phyloP scores from a whole-genome alignment of 2,888 invertebrate genomes.

The Congeria kusceri region DNA sequence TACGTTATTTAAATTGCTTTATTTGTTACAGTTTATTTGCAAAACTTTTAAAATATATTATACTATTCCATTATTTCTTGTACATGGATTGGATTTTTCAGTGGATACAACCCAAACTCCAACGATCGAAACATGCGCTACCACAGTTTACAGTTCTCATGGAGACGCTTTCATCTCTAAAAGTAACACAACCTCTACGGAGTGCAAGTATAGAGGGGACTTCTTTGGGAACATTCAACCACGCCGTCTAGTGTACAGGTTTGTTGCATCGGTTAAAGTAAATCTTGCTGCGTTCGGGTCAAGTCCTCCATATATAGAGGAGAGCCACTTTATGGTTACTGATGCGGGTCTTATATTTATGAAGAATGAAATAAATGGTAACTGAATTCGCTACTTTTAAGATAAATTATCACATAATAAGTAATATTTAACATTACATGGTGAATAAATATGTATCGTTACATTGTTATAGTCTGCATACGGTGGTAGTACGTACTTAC shows the following conservation, averaged over 20 bases:
- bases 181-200: not conserved
- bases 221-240: constrained; percentile 36
- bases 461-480: too few species aligned
- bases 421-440: too few species aligned
- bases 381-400: too few species aligned
- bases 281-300: not conserved
- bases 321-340: constrained; percentile 22
- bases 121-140: constrained; percentile 12
- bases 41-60: too few species aligned
- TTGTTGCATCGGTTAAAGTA: constrained; percentile 4
- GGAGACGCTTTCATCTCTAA: not conserved
- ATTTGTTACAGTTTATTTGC: too few species aligned
- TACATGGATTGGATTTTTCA: too few species aligned
- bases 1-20: too few species aligned
- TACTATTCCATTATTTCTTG: too few species aligned
- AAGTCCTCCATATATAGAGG: constrained; percentile 9
- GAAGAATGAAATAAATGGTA: not conserved
- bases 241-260: not conserved
- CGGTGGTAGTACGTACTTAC: too few species aligned
- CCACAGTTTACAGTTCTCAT: not conserved
- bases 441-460: too few species aligned
- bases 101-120: not conserved
- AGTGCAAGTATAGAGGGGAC: constrained; percentile 16
- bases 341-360: not conserved
- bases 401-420: too few species aligned